Evolutionary conservation across 1,140 invertebrate genomes (phyloP).

Genomic region (Macrotrachela quadricornifera): DNA sequence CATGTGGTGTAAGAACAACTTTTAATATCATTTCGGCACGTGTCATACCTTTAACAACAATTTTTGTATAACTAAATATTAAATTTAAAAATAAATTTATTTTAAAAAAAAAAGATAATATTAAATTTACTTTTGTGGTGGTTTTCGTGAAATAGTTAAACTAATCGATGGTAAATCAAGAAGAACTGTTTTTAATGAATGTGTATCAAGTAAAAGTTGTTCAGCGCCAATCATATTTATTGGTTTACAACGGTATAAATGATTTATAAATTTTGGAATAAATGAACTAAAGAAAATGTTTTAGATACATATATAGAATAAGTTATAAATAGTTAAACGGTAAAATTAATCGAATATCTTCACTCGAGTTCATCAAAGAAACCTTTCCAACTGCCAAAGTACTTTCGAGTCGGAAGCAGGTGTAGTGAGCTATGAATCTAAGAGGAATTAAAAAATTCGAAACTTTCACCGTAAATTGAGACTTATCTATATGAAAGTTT

Average conservation of each 20-base stretch:
- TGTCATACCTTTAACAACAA: slow-evolving; percentile 87
- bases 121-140: slow-evolving; percentile 1
- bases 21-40: slow-evolving; percentile 69
- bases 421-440: too few relatives aligned
- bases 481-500: too few relatives aligned
- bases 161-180: slow-evolving; percentile 77
- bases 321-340: too few relatives aligned
- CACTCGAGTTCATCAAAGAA: too few relatives aligned
- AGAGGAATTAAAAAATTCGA: too few relatives aligned
- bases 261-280: slow-evolving; percentile 77
- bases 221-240: slow-evolving; percentile 75
- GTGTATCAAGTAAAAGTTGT: slow-evolving; percentile 79
- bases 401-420: too few relatives aligned
- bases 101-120: background rate
- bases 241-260: slow-evolving; percentile 78
- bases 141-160: slow-evolving; percentile 27
- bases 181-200: slow-evolving; percentile 86
- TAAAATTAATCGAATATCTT: too few relatives aligned
- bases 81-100: slow-evolving; percentile 11
- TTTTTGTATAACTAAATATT: slow-evolving; percentile 47
- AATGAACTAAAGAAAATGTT: slow-evolving; percentile 69
- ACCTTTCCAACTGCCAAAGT: too few relatives aligned
- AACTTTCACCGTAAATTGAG: too few relatives aligned
- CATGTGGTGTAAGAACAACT: slow-evolving; percentile 71
- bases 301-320: slow-evolving; percentile 17